Conservation (phyloP, 2,113 vertebrate genomes). For the Heterochromis multidens region DNA sequence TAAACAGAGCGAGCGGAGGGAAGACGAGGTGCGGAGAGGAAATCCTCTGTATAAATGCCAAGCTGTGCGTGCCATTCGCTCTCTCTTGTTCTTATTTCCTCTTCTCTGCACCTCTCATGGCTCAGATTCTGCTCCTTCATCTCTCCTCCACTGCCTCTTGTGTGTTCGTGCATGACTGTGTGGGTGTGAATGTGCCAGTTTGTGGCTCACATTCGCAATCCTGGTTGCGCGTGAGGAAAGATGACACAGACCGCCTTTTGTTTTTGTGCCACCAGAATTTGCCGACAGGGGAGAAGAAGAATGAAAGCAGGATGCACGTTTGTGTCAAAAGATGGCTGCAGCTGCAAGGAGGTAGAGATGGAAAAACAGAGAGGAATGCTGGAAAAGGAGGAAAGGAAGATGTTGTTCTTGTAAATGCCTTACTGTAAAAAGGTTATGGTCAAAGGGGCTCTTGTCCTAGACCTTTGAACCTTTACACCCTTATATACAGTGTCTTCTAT, state of each 20-base stretch:
- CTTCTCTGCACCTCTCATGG: conserved; percentile 33
- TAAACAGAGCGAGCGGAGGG: conserved; percentile 65
- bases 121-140: conserved; percentile 41
- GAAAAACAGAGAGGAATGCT: not conserved
- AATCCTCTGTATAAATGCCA: conserved; percentile 77
- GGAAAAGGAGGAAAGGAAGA: not conserved
- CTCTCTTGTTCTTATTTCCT: conserved; percentile 52
- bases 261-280: conserved; percentile 10
- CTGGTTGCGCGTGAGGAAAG: not conserved
- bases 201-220: not conserved
- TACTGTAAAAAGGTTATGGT: not conserved
- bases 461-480: not conserved
- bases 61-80: conserved; percentile 54
- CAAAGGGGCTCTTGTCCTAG: not conserved
- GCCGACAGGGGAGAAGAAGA: not conserved
- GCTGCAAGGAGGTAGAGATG: not conserved
- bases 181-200: conserved; percentile 9
- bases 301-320: conserved; percentile 28
- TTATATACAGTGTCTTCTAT: not conserved
- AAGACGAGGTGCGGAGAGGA: conserved; percentile 70
- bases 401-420: not conserved
- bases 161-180: not conserved
- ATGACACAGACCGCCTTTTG: conserved; percentile 13
- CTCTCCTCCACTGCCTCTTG: conserved; percentile 5
- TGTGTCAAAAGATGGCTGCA: not conserved